Percentiles rank a stretch among this genome's conserved stretches.
phyloP scores from a whole-genome alignment of 1,140 invertebrate species.

The Belonocnema kinseyi region DNA sequence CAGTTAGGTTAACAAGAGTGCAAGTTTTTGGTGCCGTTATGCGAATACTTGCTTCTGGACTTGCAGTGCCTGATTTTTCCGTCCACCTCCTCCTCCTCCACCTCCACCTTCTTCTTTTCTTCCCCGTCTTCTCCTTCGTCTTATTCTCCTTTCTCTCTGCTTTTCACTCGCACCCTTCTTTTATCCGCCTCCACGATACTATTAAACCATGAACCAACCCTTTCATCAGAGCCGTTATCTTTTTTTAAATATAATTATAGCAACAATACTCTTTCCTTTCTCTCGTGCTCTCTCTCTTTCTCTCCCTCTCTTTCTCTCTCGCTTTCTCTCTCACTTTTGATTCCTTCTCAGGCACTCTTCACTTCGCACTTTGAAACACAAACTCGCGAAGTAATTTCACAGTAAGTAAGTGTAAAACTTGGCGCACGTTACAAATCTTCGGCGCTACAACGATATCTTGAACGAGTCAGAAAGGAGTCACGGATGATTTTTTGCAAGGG shows the following conservation, averaged over 20 bases:
- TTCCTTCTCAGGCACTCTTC: slow-evolving; percentile 5
- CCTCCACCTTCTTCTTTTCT: slow-evolving; percentile 46
- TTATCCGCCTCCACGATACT: not conserved
- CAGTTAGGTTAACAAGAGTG: slow-evolving; percentile 42
- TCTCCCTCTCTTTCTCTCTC: not conserved
- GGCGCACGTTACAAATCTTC: slow-evolving; percentile 34
- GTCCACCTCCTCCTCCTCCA: slow-evolving; percentile 44
- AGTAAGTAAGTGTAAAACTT: slow-evolving; percentile 42
- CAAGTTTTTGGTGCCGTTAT: slow-evolving; percentile 43
- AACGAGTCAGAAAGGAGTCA: slow-evolving; percentile 2
- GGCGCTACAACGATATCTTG: slow-evolving; percentile 39
- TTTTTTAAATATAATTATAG: not conserved
- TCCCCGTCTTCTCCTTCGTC: slow-evolving; percentile 42
- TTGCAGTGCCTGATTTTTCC: slow-evolving; percentile 41
- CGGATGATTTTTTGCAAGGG: not conserved
- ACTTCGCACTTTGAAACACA: slow-evolving; percentile 4
- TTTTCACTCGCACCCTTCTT: slow-evolving; percentile 1
- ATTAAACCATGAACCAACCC: not conserved
- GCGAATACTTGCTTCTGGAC: slow-evolving; percentile 45
- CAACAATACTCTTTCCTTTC: not conserved
- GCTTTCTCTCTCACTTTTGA: slow-evolving; percentile 8
- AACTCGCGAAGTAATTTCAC: slow-evolving; percentile 35
- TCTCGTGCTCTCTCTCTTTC: not conserved
- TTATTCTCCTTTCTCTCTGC: slow-evolving; percentile 13
- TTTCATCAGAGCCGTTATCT: not conserved